Conservation (phyloP, 2,797 vertebrate genomes). For the Rhincodon typus region DNA sequence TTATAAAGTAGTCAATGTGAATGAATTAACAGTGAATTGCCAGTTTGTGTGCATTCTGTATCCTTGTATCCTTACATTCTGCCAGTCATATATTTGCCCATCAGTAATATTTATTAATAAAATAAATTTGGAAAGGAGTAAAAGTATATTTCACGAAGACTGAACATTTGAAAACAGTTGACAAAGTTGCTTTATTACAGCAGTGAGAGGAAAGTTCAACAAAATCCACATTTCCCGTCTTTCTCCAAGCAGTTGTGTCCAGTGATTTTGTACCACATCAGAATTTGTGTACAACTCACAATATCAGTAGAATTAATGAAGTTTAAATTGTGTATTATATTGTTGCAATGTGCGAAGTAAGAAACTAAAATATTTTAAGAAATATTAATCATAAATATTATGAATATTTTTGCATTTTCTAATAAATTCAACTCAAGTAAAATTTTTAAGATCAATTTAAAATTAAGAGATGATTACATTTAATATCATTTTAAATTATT, state of each 20-base stretch:
- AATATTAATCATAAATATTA: neutral
- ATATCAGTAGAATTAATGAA: neutral
- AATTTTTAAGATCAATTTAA: neutral
- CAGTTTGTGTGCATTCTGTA: neutral
- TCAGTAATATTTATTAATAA: neutral
- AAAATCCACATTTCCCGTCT: no score
- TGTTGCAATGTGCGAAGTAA: neutral
- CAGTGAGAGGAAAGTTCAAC: no score
- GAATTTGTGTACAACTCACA: neutral
- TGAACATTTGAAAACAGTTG: neutral
- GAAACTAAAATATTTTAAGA: neutral
- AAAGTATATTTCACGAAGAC: neutral
- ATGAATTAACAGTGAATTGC: neutral
- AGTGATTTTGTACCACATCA: neutral
- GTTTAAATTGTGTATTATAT: neutral
- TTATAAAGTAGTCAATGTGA: neutral
- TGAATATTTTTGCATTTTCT: neutral
- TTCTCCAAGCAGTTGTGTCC: no score
- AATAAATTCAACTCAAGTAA: neutral
- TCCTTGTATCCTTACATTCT: neutral
- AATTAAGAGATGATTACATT: neutral
- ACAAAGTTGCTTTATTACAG: no score
- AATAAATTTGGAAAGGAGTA: neutral
- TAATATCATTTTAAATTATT: neutral
- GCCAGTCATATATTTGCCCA: neutral